Base-by-base conservation (phyloP, 2,797 vertebrate species). In the Graptemys geographica region DNA sequence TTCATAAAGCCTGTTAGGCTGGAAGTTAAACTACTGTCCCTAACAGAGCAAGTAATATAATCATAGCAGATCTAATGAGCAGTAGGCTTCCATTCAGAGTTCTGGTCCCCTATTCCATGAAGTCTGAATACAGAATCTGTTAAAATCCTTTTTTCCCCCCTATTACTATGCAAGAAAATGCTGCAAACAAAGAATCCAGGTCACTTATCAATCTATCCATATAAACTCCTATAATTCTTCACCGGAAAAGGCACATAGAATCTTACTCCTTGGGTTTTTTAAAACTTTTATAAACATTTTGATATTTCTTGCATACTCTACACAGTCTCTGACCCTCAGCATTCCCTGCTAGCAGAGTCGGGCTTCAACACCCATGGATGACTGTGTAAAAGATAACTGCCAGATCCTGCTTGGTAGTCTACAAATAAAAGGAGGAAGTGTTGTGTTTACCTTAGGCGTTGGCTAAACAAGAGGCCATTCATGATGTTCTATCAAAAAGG, bases 181-280 rank as follows among this genome's bases (percentile, higher is more conserved):
- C 57, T 92, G 81, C 90, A 90, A 84, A 62, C 74, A 72, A 56
- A 91, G 89, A 31, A 92, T 19, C 27, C 78, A 91, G 62, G 33
- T 96, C 56, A 62, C 21, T 21, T 1, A 19, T 76, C 25, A 76
- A 88, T 86, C 90, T 93, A 88, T 82, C 83, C 56, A 94, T 72
- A 79, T 49, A 52, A 87, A 62, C 41, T 87, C 31, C 41, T 88
- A 44, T 93, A 87, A 87, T 41, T 37, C 84, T 13, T 2, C 92
- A 89, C 1, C 0, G 88, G 90, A 33, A 84, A 93, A 94, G 53
- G 23, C 0, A 69, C 76, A 76, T 41, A 51, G 18, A 57, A 51
- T 76, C 80, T 83, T 51, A 81, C 28, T 81, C 83, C 41, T 59
- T 56, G 79, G 65, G 41, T 87, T 93, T 72, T 92, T n/a, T 81